Evolutionary conservation across 2,113 vertebrate genomes (phyloP).

Genomic region (Naja naja): DNA sequence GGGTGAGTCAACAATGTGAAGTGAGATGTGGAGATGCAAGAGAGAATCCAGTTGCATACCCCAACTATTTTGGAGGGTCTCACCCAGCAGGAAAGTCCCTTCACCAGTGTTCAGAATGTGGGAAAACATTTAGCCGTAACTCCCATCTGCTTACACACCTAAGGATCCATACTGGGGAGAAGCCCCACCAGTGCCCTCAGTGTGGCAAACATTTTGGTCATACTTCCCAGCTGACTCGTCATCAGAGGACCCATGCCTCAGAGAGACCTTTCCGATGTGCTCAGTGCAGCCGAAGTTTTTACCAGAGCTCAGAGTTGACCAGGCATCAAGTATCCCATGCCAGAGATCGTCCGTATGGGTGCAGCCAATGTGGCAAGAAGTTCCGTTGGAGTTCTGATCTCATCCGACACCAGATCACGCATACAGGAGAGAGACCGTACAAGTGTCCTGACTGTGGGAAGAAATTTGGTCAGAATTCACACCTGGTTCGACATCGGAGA

Average conservation of each 20-base stretch:
- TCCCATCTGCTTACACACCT: conserved; percentile 65
- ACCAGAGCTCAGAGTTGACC: conserved; percentile 29
- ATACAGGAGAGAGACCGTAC: conserved; percentile 70
- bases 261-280: conserved; percentile 22
- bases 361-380: conserved; percentile 74
- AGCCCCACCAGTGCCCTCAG: conserved; percentile 60
- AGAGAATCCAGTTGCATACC: not conserved
- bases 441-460: conserved; percentile 60
- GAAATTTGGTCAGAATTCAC: conserved; percentile 29
- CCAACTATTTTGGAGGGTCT: not conserved
- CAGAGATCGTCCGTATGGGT: conserved; percentile 69
- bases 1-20: not conserved
- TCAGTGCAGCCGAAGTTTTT: conserved; percentile 30
- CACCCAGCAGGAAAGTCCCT: conserved; percentile 49
- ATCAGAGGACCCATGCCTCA: conserved; percentile 62
- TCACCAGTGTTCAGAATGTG: conserved; percentile 54
- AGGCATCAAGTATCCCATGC: conserved; percentile 8
- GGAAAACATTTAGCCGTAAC: conserved; percentile 29
- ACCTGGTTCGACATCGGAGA: conserved; percentile 25
- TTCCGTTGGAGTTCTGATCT: conserved; percentile 77
- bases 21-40: not conserved
- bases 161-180: conserved; percentile 65
- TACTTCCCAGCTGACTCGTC: conserved; percentile 63
- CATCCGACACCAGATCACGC: conserved; percentile 81
- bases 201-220: conserved; percentile 64